Percentiles rank a stretch among this genome's conserved stretches.
Conservation (phyloP, 2,888 invertebrate species). For the Andricus quercusramuli region DNA sequence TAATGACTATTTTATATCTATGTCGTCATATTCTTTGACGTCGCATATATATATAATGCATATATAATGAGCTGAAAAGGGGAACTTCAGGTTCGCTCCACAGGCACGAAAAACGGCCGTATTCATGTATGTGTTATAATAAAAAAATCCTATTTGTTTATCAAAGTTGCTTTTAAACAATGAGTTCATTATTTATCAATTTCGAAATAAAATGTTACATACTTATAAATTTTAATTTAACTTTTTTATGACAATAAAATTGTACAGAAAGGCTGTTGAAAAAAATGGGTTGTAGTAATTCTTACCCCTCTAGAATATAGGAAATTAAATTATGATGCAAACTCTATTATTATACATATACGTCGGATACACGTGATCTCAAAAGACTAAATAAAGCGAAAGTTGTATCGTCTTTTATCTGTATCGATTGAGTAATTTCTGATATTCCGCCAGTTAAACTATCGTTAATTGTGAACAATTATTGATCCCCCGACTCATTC, state of each 20-base stretch:
- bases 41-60: no score
- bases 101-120: no score
- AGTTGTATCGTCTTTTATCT: conserved; percentile 1
- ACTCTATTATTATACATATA: background rate
- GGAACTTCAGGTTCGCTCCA: no score
- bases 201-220: background rate
- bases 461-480: background rate
- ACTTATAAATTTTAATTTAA: no score
- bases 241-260: no score
- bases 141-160: background rate
- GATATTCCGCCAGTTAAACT: background rate
- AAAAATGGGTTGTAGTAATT: no score
- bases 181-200: background rate
- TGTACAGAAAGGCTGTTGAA: no score
- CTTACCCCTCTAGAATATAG: no score
- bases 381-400: background rate
- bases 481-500: background rate
- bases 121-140: no score
- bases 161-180: background rate
- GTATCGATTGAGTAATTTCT: conserved; percentile 6
- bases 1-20: no score
- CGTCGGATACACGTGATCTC: background rate
- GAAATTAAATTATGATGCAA: background rate
- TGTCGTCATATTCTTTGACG: no score
- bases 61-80: no score